Base-by-base conservation (phyloP, 2,888 invertebrate genomes). In the Hemistola chrysoprasaria region DNA sequence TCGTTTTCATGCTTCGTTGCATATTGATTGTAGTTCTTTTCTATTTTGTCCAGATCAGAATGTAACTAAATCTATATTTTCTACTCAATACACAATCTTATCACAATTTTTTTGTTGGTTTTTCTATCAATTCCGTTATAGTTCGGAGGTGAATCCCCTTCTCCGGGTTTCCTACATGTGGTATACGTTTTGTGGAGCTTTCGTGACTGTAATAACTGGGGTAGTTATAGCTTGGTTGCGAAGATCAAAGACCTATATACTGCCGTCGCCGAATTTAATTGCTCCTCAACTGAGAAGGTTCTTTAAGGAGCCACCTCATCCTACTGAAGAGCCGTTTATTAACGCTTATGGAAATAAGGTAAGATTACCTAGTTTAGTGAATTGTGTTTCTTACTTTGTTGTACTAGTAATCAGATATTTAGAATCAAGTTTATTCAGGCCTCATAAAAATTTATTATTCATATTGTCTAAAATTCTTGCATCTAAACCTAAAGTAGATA, bases 141-240 rank as follows among this genome's bases (percentile, higher is more conserved):
- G 85, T 7, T 71, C 91, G 78, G 90, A 91, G 53, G 85, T 91
- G 8, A 92, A 90, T 67, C 90, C 92, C 30, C 61, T 95, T 11
- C 92, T 94, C 50, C 93, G 93, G 26, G 90, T 95, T 5, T 95
- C 95, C 0, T 95, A 95, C 75, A 87, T 95, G 65, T 95, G 94
- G 93, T 95, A 95, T 59, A 94, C 95, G 0, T 68, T 93, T 6
- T 71, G 75, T 0, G 87, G 88, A 0, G 66, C 76, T 11, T 11
- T 77, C 7, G 57, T 84, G 9, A 81, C 80, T 0, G 68, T 88
- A 3, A 63, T 63, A 30, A 71, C 79, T 1, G 88, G 87, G 0
- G 59, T 69, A 8, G 46, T 71, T 0, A 71, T 75, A 1, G 77
- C 87, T 0, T 69, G 75, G 1, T 71, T 73, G 40, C 50, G 76